Conservation (phyloP, 2,113 vertebrate species). For the Paratilapia polleni region DNA sequence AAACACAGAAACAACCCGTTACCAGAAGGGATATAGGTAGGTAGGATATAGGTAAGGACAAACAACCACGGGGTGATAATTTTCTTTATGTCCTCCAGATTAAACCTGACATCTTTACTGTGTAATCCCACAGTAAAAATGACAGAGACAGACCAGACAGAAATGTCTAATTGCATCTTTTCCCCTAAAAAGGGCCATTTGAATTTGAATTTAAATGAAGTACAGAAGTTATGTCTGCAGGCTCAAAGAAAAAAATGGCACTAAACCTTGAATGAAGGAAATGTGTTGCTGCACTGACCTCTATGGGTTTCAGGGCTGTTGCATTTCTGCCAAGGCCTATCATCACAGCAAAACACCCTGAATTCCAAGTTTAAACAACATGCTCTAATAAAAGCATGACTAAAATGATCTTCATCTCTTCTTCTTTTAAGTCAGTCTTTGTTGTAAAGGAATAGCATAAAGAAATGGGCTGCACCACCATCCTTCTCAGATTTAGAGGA, state of each 20-base stretch:
- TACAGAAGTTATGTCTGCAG: background rate
- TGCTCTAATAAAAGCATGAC: background rate
- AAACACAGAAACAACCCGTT: background rate
- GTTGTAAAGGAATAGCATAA: background rate
- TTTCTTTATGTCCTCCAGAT: background rate
- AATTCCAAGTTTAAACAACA: background rate
- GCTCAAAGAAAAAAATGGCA: background rate
- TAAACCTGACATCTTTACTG: slow-evolving; percentile 1
- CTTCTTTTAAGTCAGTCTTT: background rate
- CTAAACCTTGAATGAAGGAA: background rate
- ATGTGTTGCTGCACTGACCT: background rate
- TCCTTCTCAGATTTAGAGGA: background rate
- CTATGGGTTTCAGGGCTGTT: background rate
- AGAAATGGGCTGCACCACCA: background rate
- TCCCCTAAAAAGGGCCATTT: background rate
- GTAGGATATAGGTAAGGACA: too few species aligned
- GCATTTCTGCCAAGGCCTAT: background rate
- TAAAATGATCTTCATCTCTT: background rate
- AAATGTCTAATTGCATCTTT: background rate
- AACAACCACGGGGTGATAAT: background rate
- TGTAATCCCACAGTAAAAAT: background rate
- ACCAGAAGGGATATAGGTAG: background rate
- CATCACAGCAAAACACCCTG: background rate
- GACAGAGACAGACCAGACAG: fast-evolving
- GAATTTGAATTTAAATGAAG: background rate